These are phyloP conservation scores for Exephanes ischioxanthus DNA, from an alignment of 2,888 invertebrate genomes.

Conservation along the genomic window DNA sequence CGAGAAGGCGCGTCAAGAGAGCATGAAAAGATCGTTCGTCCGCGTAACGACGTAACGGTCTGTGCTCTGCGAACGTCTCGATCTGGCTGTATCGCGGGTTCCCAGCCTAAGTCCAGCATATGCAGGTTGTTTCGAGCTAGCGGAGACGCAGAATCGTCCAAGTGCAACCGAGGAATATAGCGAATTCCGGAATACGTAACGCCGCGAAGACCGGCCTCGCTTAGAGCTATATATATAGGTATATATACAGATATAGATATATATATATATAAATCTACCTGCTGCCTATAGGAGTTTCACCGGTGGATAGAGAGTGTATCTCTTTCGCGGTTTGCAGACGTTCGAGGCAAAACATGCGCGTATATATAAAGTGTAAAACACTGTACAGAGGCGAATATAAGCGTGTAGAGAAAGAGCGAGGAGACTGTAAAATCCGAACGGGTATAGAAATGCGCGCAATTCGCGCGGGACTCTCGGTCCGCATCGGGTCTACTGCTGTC, in stretches of 20 bases:
- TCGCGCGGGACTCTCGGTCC: conserved; percentile 61
- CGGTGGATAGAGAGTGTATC: conserved; percentile 22
- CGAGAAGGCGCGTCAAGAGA: conserved; percentile 33
- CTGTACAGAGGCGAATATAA: conserved; percentile 11
- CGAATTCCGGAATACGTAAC: conserved; percentile 72
- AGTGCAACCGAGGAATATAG: conserved; percentile 64
- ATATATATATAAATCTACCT: background rate
- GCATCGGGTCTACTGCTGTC: conserved; percentile 37
- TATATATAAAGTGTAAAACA: conserved; percentile 23
- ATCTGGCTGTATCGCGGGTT: conserved; percentile 57
- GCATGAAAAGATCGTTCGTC: conserved; percentile 64
- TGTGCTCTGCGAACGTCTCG: conserved; percentile 62
- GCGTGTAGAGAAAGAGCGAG: conserved; percentile 50
- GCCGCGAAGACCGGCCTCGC: conserved; percentile 30
- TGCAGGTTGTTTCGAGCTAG: conserved; percentile 35
- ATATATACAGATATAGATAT: background rate
- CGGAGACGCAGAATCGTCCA: conserved; percentile 63
- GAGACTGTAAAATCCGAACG: conserved; percentile 67
- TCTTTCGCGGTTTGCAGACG: conserved; percentile 45
- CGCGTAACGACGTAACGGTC: conserved; percentile 73
- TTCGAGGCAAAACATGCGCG: conserved; percentile 12
- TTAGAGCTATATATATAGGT: background rate
- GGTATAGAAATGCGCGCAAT: conserved; percentile 56
- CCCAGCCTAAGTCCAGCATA: conserved; percentile 46
- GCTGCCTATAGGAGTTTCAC: conserved; percentile 14